Conservation (phyloP, 1,140 invertebrate species). For the Zaprionus kolodkinae region DNA sequence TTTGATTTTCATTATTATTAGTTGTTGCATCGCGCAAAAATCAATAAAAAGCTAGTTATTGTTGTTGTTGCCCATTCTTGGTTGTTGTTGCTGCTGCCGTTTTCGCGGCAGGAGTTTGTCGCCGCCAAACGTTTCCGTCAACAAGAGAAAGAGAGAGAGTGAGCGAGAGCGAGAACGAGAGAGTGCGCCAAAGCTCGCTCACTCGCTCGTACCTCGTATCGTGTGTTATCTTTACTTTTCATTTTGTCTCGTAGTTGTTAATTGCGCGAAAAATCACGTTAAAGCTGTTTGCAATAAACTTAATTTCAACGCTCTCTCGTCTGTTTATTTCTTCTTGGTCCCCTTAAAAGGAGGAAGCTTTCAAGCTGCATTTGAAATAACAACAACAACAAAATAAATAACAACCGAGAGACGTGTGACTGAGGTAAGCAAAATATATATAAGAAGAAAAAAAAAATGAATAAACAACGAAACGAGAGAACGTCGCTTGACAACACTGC, state of each 20-base stretch:
- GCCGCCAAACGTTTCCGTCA: constrained; percentile 62
- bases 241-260: constrained; percentile 9
- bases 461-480: constrained; percentile 20
- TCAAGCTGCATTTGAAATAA: constrained; percentile 45
- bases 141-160: constrained; percentile 42
- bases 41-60: constrained; percentile 69
- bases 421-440: constrained; percentile 27
- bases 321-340: constrained; percentile 33
- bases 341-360: constrained; percentile 31
- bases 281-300: constrained; percentile 26
- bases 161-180: not conserved
- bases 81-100: constrained; percentile 39
- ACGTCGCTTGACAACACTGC: constrained; percentile 27
- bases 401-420: constrained; percentile 19
- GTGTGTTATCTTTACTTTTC: constrained; percentile 17
- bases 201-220: constrained; percentile 9
- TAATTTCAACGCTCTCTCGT: constrained; percentile 25
- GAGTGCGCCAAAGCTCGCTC: constrained; percentile 23
- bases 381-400: constrained; percentile 24
- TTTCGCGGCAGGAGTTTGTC: constrained; percentile 48
- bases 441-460: constrained; percentile 7
- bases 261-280: constrained; percentile 23
- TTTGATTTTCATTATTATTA: constrained; percentile 51
- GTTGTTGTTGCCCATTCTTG: constrained; percentile 39
- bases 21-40: constrained; percentile 63